Conservation (phyloP, 2,888 invertebrate species). For the Cryptocephalus moraei region DNA sequence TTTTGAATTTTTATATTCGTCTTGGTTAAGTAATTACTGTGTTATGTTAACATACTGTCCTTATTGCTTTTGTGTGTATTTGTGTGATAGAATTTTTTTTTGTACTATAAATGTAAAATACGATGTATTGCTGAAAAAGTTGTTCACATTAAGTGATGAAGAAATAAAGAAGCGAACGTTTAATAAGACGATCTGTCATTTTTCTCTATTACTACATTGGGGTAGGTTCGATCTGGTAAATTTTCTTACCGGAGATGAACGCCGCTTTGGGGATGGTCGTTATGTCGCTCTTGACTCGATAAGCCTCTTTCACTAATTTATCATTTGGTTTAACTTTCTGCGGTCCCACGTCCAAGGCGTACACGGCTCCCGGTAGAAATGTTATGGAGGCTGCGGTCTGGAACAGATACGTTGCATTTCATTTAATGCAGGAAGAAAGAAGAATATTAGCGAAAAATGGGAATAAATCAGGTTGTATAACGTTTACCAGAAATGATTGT, state of each 20-base stretch:
- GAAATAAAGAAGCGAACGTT: conserved; percentile 22
- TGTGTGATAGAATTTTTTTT: conserved; percentile 42
- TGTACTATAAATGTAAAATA: conserved; percentile 51
- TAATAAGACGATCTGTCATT: conserved; percentile 6
- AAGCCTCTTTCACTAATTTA: conserved; percentile 26
- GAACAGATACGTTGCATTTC: conserved; percentile 2
- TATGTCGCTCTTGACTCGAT: conserved; percentile 20
- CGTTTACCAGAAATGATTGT: too few species aligned
- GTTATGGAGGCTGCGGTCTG: conserved; percentile 47
- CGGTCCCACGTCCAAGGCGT: conserved; percentile 46
- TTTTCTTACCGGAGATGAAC: conserved; percentile 42
- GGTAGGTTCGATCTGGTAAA: conserved; percentile 41
- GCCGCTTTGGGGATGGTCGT: conserved; percentile 40
- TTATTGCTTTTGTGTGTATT: conserved; percentile 38
- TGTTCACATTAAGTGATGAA: conserved; percentile 14
- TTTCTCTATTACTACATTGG: not conserved
- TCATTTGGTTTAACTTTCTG: conserved; percentile 35
- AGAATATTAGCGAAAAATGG: too few species aligned
- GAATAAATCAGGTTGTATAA: too few species aligned
- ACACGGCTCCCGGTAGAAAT: conserved; percentile 47
- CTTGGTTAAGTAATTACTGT: conserved; percentile 5
- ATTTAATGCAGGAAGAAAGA: conserved; percentile 2
- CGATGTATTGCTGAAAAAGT: conserved; percentile 39
- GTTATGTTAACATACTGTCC: conserved; percentile 24
- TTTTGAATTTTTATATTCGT: too few species aligned